phyloP scores from a whole-genome alignment of 1,140 invertebrate genomes.

The Frieseomelitta varia region DNA sequence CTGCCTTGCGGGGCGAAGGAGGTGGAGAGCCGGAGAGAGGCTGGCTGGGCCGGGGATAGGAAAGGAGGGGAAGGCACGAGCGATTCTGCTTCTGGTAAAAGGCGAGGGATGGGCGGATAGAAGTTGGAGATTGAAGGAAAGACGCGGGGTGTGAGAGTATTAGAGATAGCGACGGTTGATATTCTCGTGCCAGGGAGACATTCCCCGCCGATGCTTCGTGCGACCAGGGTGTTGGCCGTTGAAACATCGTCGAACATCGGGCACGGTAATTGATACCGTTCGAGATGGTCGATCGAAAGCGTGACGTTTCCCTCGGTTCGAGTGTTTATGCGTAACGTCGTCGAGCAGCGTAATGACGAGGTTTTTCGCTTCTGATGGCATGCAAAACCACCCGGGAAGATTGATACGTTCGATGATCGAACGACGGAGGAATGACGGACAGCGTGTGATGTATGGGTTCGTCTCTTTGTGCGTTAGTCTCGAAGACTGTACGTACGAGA shows the following conservation, averaged over 20 bases:
- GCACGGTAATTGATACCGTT: constrained; percentile 11
- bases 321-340: background rate
- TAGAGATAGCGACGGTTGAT: constrained; percentile 62
- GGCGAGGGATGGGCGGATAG: constrained; percentile 44
- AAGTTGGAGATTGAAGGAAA: constrained; percentile 69
- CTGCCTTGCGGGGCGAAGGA: constrained; percentile 65
- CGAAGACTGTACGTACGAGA: background rate
- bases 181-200: constrained; percentile 64
- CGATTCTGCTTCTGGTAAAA: constrained; percentile 47
- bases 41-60: constrained; percentile 2
- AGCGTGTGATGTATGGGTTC: constrained; percentile 35
- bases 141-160: constrained; percentile 49
- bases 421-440: constrained; percentile 1
- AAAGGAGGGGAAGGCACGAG: background rate
- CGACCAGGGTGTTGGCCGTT: background rate
- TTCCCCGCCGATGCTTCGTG: background rate
- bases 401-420: constrained; percentile 22
- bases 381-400: constrained; percentile 9
- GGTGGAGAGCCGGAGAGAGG: constrained; percentile 44
- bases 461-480: constrained; percentile 14
- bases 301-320: no score
- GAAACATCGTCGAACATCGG: background rate
- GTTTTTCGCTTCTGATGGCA: background rate
- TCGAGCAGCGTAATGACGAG: background rate
- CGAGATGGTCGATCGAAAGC: background rate